Conservation (phyloP, 2,113 vertebrate species). For the Rafetus swinhoei region DNA sequence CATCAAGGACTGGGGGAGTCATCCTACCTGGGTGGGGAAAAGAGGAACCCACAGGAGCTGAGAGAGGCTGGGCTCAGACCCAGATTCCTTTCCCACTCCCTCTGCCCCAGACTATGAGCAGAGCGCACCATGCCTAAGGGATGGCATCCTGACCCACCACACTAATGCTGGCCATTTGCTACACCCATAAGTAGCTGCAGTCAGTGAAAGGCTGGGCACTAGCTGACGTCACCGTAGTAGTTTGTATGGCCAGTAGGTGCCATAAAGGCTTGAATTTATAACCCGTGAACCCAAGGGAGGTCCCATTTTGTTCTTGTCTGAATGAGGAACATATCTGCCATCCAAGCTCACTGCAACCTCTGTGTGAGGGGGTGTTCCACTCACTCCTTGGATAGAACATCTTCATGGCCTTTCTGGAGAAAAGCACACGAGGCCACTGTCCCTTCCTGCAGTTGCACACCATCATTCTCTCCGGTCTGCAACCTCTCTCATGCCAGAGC, state of each 20-base stretch:
- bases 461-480: not conserved
- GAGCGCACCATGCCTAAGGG: too few species aligned
- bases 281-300: not conserved
- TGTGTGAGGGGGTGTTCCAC: not conserved
- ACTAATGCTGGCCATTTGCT: too few species aligned
- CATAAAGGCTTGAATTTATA: not conserved
- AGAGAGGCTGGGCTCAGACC: too few species aligned
- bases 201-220: not conserved
- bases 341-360: not conserved
- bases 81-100: too few species aligned
- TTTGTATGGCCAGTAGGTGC: not conserved
- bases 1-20: too few species aligned
- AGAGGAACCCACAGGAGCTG: too few species aligned
- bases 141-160: too few species aligned
- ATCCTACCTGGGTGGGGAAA: too few species aligned
- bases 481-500: not conserved
- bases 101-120: too few species aligned
- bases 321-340: not conserved
- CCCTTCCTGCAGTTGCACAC: too few species aligned
- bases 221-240: not conserved
- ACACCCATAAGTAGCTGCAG: not conserved
- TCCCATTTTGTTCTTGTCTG: not conserved
- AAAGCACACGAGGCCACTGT: not conserved
- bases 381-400: not conserved
- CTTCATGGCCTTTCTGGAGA: not conserved